Base-by-base conservation (phyloP, 2,113 vertebrate genomes). In the Seriola quinqueradiata region DNA sequence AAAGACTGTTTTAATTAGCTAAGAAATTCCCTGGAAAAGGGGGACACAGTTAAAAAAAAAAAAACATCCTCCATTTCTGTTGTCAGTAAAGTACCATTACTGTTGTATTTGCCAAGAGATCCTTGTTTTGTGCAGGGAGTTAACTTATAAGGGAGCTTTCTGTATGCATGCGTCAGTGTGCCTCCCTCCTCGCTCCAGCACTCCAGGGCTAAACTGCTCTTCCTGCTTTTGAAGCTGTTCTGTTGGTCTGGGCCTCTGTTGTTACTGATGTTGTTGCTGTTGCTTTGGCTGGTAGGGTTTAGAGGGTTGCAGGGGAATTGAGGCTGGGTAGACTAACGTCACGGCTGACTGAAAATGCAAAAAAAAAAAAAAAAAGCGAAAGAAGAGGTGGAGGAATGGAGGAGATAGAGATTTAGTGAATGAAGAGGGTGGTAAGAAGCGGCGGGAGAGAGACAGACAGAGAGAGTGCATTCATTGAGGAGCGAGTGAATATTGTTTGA, bases 191-290 rank as follows among this genome's bases (percentile, higher is more conserved):
- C 54, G 8, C 78, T 81, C 57, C 60, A 75, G 82, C 82, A 84
- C 83, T 82, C 68, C 81, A 10, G 77, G 79, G 77, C 82, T 80
- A 75, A 88, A 87, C 70, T 80, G 78, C 78, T 89, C 87, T 81
- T 86, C 71, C 83, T 79, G 77, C 86, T 86, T 91, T 92, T 92
- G 85, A 92, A 88, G 89, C 83, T 67, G 82, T 77, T 87, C 65
- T 77, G 85, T 83, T 85, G 75, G 87, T 81, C 42, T 80, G 81
- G 79, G 85, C 81, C 58, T 78, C 70, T 66, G 75, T 67, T 77
- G 77, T 76, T 82, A 54, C 82, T 77, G 84, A 77, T 83, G 87
- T 77, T 84, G 82, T 32, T 82, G 87, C 84, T 55, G 61, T 69
- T 70, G 70, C 83, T 68, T 73, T 78, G 64, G 75, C 84, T 89